Conservation (phyloP, 2,797 vertebrate species). For the Ceryle rudis region DNA sequence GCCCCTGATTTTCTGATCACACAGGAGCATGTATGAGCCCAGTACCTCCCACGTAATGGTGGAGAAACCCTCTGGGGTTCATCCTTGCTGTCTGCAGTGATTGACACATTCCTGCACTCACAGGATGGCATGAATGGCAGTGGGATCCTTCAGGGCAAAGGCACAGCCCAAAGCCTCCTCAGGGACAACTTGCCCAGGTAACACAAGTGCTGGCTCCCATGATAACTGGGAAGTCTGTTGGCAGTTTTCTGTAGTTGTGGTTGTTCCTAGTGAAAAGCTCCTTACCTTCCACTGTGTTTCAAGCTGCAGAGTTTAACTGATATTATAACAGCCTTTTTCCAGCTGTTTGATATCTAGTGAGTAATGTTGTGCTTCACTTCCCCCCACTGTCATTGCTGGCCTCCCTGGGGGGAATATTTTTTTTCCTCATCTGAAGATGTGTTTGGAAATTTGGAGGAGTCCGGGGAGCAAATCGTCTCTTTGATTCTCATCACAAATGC, state of each 20-base stretch:
- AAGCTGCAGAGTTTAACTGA: background rate
- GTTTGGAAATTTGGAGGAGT: background rate
- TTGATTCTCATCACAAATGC: background rate
- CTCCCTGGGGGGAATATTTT: background rate
- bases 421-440: background rate
- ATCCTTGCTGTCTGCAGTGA: background rate
- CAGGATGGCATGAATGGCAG: accelerated
- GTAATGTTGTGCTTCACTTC: background rate
- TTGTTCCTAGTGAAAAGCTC: background rate
- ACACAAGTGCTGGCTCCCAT: background rate
- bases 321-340: background rate
- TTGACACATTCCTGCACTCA: accelerated
- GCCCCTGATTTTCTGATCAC: background rate
- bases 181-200: background rate
- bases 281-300: background rate
- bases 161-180: background rate
- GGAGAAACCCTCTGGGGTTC: background rate
- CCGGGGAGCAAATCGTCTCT: background rate
- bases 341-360: background rate
- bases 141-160: background rate
- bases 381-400: background rate
- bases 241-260: background rate
- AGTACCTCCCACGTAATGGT: accelerated
- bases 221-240: background rate
- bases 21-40: accelerated